Conservation (phyloP, 2,797 vertebrate genomes). For the Anabas testudineus region DNA sequence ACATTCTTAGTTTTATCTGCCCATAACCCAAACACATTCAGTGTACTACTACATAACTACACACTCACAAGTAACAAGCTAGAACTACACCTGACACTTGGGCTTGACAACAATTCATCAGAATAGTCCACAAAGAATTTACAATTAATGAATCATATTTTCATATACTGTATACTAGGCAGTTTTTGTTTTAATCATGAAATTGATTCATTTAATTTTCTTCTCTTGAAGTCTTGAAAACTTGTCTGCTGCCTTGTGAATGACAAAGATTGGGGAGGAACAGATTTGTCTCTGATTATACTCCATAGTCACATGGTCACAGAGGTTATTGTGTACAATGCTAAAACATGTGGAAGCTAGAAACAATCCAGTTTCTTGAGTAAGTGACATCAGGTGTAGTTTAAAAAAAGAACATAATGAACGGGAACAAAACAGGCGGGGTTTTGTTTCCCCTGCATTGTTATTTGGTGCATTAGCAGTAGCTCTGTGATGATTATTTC, state of each 20-base stretch:
- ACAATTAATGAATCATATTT: no score
- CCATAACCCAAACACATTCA: not conserved
- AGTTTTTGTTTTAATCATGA: constrained; percentile 26
- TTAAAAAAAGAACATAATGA: not conserved
- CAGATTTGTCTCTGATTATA: constrained; percentile 15
- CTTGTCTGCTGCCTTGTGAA: constrained; percentile 31
- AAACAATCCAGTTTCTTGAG: not conserved
- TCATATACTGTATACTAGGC: not conserved
- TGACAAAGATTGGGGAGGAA: constrained; percentile 14
- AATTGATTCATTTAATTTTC: constrained; percentile 49
- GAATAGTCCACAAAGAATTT: no score
- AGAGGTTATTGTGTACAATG: not conserved
- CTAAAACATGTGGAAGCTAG: constrained; percentile 1
- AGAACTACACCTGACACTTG: not conserved
- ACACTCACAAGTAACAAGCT: no score
- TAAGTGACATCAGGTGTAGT: not conserved
- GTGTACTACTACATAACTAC: no score
- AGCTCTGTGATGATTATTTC: constrained; percentile 57
- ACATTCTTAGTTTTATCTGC: no score
- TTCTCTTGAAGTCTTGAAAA: constrained; percentile 17
- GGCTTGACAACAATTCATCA: not conserved
- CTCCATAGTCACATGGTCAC: not conserved
- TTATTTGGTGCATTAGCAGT: constrained; percentile 22
- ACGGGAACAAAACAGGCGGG: constrained; percentile 11
- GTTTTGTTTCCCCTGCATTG: constrained; percentile 35